Evolutionary conservation across 2,888 invertebrate species (phyloP).

Genomic region (Cosmorhoe ocellata): DNA sequence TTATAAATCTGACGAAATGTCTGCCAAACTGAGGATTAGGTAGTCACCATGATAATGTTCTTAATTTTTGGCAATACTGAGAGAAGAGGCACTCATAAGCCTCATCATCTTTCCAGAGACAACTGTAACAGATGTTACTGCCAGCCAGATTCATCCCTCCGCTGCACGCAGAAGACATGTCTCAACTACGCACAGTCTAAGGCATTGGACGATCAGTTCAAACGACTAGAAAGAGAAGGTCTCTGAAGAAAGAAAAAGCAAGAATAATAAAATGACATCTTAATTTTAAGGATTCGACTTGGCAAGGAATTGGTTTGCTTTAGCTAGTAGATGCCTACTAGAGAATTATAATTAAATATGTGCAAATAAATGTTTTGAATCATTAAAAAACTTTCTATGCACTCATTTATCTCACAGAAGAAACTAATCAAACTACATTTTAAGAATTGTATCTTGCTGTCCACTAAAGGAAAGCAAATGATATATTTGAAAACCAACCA

Average conservation of each 20-base stretch:
- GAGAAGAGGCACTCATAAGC: too few species aligned
- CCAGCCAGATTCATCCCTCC: constrained; percentile 47
- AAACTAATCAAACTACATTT: too few species aligned
- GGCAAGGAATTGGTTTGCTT: neutral
- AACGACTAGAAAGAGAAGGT: constrained; percentile 43
- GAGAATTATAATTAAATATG: neutral
- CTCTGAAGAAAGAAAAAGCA: constrained; percentile 33
- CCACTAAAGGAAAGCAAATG: too few species aligned
- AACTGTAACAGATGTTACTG: constrained; percentile 69
- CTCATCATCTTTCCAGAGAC: constrained; percentile 36
- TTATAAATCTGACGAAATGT: too few species aligned
- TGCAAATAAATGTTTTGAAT: too few species aligned
- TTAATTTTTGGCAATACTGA: too few species aligned
- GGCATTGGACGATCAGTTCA: constrained; percentile 42
- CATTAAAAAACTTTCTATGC: too few species aligned
- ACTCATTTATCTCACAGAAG: too few species aligned
- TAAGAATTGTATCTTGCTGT: too few species aligned
- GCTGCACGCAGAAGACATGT: constrained; percentile 65
- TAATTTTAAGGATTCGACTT: constrained; percentile 1
- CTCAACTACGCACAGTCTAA: constrained; percentile 50
- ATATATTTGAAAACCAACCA: too few species aligned
- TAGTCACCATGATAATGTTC: too few species aligned
- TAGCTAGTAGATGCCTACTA: neutral
- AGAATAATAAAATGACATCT: neutral
- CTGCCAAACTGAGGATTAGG: too few species aligned